Evolutionary conservation across 2,888 invertebrate species (phyloP).

Genomic region (Dendrolimus houi): DNA sequence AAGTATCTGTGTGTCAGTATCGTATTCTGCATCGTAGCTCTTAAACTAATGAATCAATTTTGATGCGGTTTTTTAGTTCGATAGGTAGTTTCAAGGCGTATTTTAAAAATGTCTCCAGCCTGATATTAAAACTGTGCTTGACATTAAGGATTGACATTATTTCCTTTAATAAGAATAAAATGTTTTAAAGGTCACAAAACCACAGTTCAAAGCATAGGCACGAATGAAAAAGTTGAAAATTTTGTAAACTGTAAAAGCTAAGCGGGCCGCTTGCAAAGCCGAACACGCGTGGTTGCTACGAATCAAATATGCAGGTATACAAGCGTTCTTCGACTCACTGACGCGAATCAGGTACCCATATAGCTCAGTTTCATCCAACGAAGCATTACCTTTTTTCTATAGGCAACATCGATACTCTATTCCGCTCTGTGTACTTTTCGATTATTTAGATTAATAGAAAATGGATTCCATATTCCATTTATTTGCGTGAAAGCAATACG

Average conservation of each 20-base stretch:
- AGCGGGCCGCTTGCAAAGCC: neutral
- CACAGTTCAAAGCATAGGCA: neutral
- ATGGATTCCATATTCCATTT: slow-evolving; percentile 29
- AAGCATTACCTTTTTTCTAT: slow-evolving; percentile 27
- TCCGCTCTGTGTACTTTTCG: slow-evolving; percentile 29
- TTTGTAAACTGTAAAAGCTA: neutral
- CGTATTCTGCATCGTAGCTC: too few species aligned
- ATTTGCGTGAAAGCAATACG: slow-evolving; percentile 24
- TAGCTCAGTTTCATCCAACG: slow-evolving; percentile 35
- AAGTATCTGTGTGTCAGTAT: too few species aligned
- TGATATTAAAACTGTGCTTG: too few species aligned
- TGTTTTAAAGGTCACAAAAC: neutral
- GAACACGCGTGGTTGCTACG: slow-evolving; percentile 6
- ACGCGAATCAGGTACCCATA: slow-evolving; percentile 21
- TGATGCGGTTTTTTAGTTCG: too few species aligned
- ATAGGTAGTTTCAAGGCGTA: too few species aligned
- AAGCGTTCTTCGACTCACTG: slow-evolving; percentile 26
- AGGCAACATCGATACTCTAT: slow-evolving; percentile 29
- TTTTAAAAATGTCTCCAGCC: too few species aligned
- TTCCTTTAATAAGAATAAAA: too few species aligned
- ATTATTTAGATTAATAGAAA: slow-evolving; percentile 28
- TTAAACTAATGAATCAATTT: too few species aligned
- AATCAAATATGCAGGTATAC: slow-evolving; percentile 12
- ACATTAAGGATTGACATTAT: too few species aligned
- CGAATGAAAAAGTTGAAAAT: neutral